Base-by-base conservation (phyloP, 2,113 vertebrate genomes). In the Kryptolebias marmoratus region DNA sequence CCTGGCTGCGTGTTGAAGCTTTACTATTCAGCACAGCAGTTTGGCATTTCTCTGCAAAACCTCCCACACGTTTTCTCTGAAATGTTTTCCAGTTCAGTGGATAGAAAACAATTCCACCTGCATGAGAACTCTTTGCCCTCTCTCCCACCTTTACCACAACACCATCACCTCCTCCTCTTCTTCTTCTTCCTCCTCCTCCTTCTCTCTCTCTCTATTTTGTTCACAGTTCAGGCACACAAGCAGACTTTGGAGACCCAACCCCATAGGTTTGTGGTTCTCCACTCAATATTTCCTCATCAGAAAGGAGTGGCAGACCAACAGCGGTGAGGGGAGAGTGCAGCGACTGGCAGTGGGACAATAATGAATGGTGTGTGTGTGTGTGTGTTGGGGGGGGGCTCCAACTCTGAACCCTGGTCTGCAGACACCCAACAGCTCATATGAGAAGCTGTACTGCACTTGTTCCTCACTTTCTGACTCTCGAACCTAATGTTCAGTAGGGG, bases 101-200 rank as follows among this genome's bases (percentile, higher is more conserved):
- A 87, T 82, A 75, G 81, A 87, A 90, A 88, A 90, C 86, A 88
- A 88, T 91, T 72, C 78, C 81, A 91, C 84, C 83, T 85, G 86
- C 81, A 71, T 74, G 77, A 77, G 73, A 87, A 82, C 83, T 71
- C 73, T n/a, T 22, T 81, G 82, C 71, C 79, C 80, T 62, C 63
- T 74, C 75, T 79, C 80, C 73, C 83, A 85, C 79, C 83, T 84
- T 84, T 76, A 81, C 74, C 80, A 75, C 82, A 75, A 60, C 83
- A 60, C 28, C 71, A 11, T 60, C 74, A 18, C 65, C 65, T 39
- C 72, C 44, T 45, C 64, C 62, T 57, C 53, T 49, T 59, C 56
- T 62, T 50, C n/a, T 15, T 65, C 45, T 11, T 31, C 60, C 61
- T 57, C 50, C 74, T 68, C 66, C 71, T 39, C 72, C 10, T 9